These are phyloP conservation scores for Hetaerina titia DNA, from an alignment of 2,888 invertebrate genomes.

Conservation along the genomic window DNA sequence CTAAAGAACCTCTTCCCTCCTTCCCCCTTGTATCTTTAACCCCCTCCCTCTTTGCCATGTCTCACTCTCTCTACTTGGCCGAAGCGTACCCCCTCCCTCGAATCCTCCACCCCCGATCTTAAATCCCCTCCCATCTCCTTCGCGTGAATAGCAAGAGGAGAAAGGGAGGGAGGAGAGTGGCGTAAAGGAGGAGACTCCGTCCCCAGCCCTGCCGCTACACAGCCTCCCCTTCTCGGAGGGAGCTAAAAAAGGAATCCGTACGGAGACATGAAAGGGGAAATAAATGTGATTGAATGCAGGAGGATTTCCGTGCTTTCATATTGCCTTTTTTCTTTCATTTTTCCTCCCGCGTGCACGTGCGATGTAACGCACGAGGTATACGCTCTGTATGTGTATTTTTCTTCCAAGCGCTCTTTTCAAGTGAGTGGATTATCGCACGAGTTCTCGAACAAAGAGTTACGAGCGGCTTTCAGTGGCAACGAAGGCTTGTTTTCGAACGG, in stretches of 20 bases:
- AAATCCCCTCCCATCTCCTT: background rate
- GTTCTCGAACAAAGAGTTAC: slow-evolving; percentile 12
- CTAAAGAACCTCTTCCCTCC: slow-evolving; percentile 50
- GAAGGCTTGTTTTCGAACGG: slow-evolving; percentile 21
- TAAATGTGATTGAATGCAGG: slow-evolving; percentile 62
- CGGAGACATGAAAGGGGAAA: slow-evolving; percentile 48
- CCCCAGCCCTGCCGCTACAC: background rate
- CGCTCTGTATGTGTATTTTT: background rate
- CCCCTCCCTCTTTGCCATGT: background rate
- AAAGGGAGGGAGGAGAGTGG: background rate
- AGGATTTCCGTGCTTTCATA: background rate
- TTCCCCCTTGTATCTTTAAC: background rate
- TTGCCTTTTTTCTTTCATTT: background rate
- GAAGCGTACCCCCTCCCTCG: background rate
- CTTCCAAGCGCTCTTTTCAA: background rate
- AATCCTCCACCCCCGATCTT: background rate
- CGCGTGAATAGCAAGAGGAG: slow-evolving; percentile 32
- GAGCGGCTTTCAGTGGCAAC: slow-evolving; percentile 16
- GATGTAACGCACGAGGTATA: background rate
- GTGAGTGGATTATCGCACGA: slow-evolving; percentile 19
- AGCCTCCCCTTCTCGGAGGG: background rate
- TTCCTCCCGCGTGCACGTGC: background rate
- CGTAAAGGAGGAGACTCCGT: background rate
- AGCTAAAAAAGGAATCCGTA: slow-evolving; percentile 29
- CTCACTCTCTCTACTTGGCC: background rate